Evolutionary conservation across 2,888 invertebrate species (phyloP).

Genomic region (Rhynchonema sp.): DNA sequence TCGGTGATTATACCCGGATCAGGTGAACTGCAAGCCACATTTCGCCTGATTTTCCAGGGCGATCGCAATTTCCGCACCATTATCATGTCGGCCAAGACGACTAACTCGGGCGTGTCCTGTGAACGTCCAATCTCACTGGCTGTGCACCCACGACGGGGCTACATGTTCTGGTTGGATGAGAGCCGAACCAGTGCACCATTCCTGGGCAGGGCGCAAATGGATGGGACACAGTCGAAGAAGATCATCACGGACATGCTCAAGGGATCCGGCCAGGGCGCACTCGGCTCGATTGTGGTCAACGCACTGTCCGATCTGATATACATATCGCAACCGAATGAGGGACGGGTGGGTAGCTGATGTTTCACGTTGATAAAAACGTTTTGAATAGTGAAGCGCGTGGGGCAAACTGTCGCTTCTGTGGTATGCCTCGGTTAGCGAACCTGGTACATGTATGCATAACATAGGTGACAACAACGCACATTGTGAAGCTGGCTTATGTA

Average conservation of each 20-base stretch:
- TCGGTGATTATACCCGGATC: no score
- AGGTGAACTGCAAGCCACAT: no score
- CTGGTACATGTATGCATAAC: no score
- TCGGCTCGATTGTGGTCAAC: conserved; percentile 57
- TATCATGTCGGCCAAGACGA: conserved; percentile 67
- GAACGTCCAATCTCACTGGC: conserved; percentile 54
- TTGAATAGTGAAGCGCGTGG: no score
- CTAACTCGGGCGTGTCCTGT: conserved; percentile 38
- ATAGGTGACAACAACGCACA: no score
- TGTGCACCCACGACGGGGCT: conserved; percentile 76
- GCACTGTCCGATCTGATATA: conserved; percentile 55
- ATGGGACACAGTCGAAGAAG: conserved; percentile 51
- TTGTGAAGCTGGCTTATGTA: no score
- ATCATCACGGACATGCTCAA: conserved; percentile 41
- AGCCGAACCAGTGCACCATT: conserved; percentile 64
- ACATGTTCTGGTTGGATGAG: conserved; percentile 86
- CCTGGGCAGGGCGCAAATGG: conserved; percentile 67
- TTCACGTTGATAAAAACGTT: no score
- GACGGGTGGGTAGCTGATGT: conserved; percentile 28
- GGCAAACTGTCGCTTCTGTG: no score
- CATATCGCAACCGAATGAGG: conserved; percentile 43
- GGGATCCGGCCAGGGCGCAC: conserved; percentile 5
- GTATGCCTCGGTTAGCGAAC: no score
- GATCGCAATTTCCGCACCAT: conserved; percentile 61
- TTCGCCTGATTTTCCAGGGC: conserved; percentile 33